Evolutionary conservation across 1,140 invertebrate genomes (phyloP).

Genomic region (Pseudoatta argentina): DNA sequence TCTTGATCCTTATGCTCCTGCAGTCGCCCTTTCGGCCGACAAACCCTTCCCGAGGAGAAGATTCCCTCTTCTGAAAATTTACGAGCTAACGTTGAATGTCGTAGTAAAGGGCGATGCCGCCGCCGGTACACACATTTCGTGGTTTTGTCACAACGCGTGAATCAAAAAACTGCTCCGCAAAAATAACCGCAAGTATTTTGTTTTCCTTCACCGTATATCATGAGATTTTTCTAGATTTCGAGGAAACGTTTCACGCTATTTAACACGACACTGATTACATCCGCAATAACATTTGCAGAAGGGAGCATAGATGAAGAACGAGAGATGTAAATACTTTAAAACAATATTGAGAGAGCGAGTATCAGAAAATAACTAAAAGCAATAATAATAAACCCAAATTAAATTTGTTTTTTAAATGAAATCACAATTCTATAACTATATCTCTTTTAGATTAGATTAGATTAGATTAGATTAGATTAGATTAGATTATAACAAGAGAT

Average conservation of each 20-base stretch:
- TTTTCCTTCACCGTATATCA: conserved; percentile 20
- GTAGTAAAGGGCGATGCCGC: conserved; percentile 40
- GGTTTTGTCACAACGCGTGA: conserved; percentile 75
- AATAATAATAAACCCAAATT: background rate
- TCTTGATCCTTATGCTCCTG: conserved; percentile 80
- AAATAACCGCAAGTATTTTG: conserved; percentile 59
- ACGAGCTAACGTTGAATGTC: conserved; percentile 76
- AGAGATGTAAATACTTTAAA: background rate
- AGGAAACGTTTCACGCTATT: background rate
- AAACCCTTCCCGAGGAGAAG: conserved; percentile 75
- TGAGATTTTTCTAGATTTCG: background rate
- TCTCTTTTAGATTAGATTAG: background rate
- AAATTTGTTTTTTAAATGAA: background rate
- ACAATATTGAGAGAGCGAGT: background rate
- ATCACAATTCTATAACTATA: background rate
- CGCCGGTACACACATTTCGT: conserved; percentile 65
- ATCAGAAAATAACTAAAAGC: background rate
- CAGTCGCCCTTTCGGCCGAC: conserved; percentile 71
- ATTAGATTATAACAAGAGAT: background rate
- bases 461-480: background rate
- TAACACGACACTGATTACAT: conserved; percentile 8
- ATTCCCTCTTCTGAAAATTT: conserved; percentile 78
- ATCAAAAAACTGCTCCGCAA: conserved; percentile 65
- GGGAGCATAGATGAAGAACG: background rate
- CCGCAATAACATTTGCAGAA: background rate